Evolutionary conservation across 1,140 invertebrate species (phyloP).

Genomic region (Tetragonula clypearis): DNA sequence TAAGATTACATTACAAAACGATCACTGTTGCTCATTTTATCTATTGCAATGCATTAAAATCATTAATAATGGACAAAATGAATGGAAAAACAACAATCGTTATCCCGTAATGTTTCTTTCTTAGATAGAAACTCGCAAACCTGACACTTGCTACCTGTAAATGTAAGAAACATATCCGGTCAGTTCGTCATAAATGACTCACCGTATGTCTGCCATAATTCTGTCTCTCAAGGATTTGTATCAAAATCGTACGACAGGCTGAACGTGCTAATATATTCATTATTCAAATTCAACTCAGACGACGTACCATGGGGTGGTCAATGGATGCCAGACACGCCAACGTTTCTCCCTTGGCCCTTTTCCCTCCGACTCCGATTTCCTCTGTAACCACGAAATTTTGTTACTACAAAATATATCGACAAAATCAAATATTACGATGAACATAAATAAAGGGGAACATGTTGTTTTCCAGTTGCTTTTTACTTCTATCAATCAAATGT

Average conservation of each 20-base stretch:
- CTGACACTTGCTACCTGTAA: not conserved
- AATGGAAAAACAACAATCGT: not conserved
- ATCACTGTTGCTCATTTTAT: no score
- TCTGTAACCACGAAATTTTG: not conserved
- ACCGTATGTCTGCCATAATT: conserved; percentile 19
- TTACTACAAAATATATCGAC: not conserved
- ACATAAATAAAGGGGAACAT: no score
- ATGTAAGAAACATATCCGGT: conserved; percentile 12
- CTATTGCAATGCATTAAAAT: not conserved
- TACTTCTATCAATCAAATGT: no score
- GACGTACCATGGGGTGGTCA: conserved; percentile 25
- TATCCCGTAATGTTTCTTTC: not conserved
- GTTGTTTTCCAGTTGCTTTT: no score
- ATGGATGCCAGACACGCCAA: conserved; percentile 34
- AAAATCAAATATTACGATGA: not conserved
- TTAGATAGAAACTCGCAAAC: not conserved
- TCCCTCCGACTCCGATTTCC: not conserved
- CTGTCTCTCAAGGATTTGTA: conserved; percentile 38
- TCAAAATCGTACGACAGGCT: conserved; percentile 34
- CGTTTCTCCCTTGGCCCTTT: not conserved
- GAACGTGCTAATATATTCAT: conserved; percentile 54
- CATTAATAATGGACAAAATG: not conserved
- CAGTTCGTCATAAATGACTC: conserved; percentile 33
- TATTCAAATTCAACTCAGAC: conserved; percentile 43
- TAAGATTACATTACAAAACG: no score